Conservation (phyloP, 2,113 vertebrate species). For the Triplophysa siluroides region DNA sequence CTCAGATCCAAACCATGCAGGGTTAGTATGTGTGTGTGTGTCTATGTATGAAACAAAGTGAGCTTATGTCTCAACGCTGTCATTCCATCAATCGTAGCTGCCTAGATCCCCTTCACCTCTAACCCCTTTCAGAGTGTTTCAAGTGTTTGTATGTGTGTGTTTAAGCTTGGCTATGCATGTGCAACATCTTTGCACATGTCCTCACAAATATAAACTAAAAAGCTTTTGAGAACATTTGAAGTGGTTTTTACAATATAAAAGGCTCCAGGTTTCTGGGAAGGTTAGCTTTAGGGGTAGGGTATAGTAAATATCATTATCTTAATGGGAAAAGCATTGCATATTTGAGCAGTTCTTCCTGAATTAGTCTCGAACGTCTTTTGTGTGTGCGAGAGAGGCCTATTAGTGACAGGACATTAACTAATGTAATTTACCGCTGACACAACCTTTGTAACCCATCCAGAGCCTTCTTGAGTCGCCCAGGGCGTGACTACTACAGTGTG, state of each 20-base stretch:
- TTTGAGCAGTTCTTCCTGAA: no score
- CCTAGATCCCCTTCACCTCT: slow-evolving; percentile 1
- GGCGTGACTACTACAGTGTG: slow-evolving; percentile 28
- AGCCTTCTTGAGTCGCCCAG: slow-evolving; percentile 23
- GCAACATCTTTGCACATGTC: no score
- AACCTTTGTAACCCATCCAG: slow-evolving; percentile 58
- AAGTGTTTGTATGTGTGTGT: no score
- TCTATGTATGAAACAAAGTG: slow-evolving; percentile 2
- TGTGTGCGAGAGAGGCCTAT: slow-evolving; percentile 55
- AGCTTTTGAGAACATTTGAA: no score
- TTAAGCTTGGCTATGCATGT: no score
- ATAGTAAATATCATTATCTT: no score
- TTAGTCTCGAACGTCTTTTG: neutral
- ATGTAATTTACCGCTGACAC: slow-evolving; percentile 52
- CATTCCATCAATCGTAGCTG: neutral
- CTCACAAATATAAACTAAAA: no score
- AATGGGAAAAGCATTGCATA: no score
- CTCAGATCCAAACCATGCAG: neutral
- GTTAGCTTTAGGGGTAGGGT: no score
- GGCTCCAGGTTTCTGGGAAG: no score
- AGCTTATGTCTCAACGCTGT: slow-evolving; percentile 4
- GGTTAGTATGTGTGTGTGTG: slow-evolving; percentile 12
- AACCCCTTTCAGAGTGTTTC: neutral
- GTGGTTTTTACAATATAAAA: no score
- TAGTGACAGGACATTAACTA: slow-evolving; percentile 64